Percentiles rank a stretch among this genome's conserved stretches.
Evolutionary conservation across 2,888 invertebrate genomes (phyloP).

Genomic region (Hololepta plana): DNA sequence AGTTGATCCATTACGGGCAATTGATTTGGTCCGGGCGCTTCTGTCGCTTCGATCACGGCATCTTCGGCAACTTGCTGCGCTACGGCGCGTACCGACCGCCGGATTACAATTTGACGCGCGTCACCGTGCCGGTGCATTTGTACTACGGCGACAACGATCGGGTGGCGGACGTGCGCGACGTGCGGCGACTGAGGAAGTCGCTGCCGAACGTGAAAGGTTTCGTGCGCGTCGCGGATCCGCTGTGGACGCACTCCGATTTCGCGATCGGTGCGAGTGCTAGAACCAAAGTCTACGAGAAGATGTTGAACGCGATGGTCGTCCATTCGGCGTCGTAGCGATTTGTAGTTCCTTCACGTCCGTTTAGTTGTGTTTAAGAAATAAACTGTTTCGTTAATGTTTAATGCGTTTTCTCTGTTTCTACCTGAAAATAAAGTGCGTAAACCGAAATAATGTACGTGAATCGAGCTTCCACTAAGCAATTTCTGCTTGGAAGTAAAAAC

Average conservation of each 20-base stretch:
- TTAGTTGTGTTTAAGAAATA: too few species aligned
- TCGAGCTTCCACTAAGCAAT: too few species aligned
- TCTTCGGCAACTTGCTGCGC: background rate
- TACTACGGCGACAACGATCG: slow-evolving; percentile 28
- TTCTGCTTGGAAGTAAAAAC: too few species aligned
- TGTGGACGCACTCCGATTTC: slow-evolving; percentile 46
- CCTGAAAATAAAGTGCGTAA: too few species aligned
- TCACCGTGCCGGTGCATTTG: slow-evolving; percentile 22
- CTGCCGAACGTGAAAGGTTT: slow-evolving; percentile 3
- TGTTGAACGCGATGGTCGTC: too few species aligned
- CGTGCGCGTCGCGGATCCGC: slow-evolving; percentile 21
- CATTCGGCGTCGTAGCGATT: too few species aligned
- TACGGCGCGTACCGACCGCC: slow-evolving; percentile 20
- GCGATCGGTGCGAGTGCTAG: too few species aligned
- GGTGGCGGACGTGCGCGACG: slow-evolving; percentile 20
- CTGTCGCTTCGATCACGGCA: slow-evolving; percentile 7
- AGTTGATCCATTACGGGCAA: background rate
- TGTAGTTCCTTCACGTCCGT: too few species aligned
- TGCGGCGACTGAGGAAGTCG: slow-evolving; percentile 1
- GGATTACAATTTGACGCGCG: slow-evolving; percentile 19
- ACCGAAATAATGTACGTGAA: too few species aligned
- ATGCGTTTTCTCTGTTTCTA: too few species aligned
- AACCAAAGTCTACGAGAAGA: too few species aligned
- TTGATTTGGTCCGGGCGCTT: background rate
- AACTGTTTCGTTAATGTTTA: too few species aligned